Base-by-base conservation (phyloP, 2,113 vertebrate species). In the Numenius arquata region DNA sequence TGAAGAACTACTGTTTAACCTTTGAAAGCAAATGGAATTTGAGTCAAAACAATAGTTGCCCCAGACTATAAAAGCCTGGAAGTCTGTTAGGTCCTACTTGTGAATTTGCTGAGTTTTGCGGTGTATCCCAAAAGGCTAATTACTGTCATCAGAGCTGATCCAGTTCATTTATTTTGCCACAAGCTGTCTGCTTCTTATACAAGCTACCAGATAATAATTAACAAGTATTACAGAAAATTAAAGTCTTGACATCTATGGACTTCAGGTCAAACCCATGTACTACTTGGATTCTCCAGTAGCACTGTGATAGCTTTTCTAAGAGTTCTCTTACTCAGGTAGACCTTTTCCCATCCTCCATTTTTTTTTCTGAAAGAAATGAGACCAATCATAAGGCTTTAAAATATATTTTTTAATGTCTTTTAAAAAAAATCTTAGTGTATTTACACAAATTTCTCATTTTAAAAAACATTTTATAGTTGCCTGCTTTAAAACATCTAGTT, bases 351-450 rank as follows among this genome's bases (percentile, higher is more conserved):
- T 65, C 34, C 23, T 38, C 22, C 30, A 58, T 0, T 23, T 68
- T 72, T 56, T 56, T 36, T 88, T 79, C 26, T 61, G 43, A 76
- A 80, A 90, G 56, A 84, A 84, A 48, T 59, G 2, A 91, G 62
- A 81, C 36, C 43, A 92, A 38, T 71, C 30, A 6, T 62, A 58
- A 48, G 48, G 36, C 55, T 83, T 82, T 32, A 85, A 76, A 94
- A 72, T 65, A 63, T 5, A 23, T 73, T 53, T 34, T 91, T 91
- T 88, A 87, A 80, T 95, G 4, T 63, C 17, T 78, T 95, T 91
- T 80, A 16, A 0, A 18, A 78, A 77, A 89, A 95, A 59, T 67
- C 45, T 85, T 97, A 95, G 93, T 96, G 95, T 93, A 96, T 91
- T 95, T 97, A 90, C 94, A 97, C 25, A 61, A 36, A n/a, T 71